These are phyloP conservation scores for Apteryx mantelli DNA, from an alignment of 2,113 vertebrate genomes.

Conservation along the genomic window DNA sequence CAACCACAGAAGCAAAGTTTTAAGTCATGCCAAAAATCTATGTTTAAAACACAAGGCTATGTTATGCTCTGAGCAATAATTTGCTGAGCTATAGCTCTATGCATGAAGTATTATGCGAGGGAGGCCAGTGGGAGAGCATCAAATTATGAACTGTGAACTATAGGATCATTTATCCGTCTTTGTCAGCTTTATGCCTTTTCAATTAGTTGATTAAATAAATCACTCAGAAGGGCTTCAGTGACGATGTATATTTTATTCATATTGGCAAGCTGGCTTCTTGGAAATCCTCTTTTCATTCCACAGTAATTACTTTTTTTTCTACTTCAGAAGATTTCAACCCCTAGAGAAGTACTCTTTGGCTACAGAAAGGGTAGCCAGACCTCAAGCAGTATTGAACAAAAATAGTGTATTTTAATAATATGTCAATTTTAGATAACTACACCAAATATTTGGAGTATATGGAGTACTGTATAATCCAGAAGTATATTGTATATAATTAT, in stretches of 20 bases:
- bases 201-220: constrained; percentile 45
- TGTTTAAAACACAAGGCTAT: background rate
- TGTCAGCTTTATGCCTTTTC: constrained; percentile 7
- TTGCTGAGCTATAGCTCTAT: background rate
- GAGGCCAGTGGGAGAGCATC: background rate
- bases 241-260: background rate
- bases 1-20: background rate
- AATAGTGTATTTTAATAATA: background rate
- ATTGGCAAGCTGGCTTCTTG: background rate
- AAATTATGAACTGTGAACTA: background rate
- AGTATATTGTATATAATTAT: background rate
- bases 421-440: background rate
- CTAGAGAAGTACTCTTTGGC: background rate
- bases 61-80: background rate
- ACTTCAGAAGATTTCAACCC: background rate
- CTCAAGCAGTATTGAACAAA: background rate
- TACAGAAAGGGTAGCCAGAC: background rate
- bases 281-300: background rate
- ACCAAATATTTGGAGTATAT: background rate
- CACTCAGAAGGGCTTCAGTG: background rate
- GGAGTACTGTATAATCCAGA: too few relatives aligned
- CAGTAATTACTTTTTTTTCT: background rate
- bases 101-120: background rate
- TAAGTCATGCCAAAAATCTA: background rate
- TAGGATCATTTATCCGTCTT: background rate